phyloP scores from a whole-genome alignment of 1,140 invertebrate genomes.

The Campoletis sonorensis region DNA sequence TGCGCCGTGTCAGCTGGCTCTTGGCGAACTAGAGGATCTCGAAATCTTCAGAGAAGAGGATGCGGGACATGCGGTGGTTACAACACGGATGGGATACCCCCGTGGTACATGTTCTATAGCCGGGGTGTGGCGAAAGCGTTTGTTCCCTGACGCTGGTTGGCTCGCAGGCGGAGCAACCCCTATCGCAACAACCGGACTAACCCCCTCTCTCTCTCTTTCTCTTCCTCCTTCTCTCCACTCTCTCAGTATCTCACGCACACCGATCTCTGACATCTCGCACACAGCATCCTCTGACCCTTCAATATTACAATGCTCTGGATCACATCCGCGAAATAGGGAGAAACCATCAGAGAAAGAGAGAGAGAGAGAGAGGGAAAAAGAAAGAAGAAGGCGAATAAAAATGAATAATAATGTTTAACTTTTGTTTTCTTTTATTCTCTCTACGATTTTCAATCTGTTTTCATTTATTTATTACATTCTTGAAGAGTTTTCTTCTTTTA shows the following conservation, averaged over 20 bases:
- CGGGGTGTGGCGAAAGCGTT: conserved; percentile 73
- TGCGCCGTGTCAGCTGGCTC: conserved; percentile 73
- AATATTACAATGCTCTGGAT: neutral
- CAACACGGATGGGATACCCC: conserved; percentile 64
- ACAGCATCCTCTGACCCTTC: neutral
- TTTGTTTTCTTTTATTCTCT: no score
- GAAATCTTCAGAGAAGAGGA: conserved; percentile 74
- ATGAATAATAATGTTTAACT: no score
- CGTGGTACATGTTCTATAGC: conserved; percentile 62
- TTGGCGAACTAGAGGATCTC: conserved; percentile 73
- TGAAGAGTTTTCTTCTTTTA: no score
- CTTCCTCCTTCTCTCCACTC: conserved; percentile 59
- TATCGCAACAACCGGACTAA: conserved; percentile 62
- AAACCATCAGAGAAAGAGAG: no score
- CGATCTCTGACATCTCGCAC: conserved; percentile 1
- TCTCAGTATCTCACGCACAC: neutral
- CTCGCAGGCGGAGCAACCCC: conserved; percentile 76
- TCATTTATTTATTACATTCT: no score
- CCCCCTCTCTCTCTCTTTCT: conserved; percentile 43
- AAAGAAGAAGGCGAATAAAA: neutral
- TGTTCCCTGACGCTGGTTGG: conserved; percentile 73
- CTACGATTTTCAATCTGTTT: no score
- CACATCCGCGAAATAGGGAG: neutral
- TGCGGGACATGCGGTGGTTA: conserved; percentile 68
- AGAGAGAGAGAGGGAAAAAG: no score